Percentiles rank a stretch among this genome's conserved stretches.
phyloP scores from a whole-genome alignment of 2,113 vertebrate species.

The Chrysochloris asiatica region DNA sequence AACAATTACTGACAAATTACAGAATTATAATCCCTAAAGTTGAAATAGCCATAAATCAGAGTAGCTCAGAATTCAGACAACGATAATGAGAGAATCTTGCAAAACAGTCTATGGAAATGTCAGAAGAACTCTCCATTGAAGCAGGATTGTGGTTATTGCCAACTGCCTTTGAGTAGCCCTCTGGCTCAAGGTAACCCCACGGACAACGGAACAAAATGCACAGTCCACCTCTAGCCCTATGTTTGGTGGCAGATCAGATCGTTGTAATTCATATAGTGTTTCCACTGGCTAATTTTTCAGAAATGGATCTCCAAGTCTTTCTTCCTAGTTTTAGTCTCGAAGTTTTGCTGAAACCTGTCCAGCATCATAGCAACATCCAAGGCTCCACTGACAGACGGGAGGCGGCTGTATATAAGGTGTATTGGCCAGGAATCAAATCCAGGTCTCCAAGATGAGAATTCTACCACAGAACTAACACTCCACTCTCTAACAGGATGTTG shows the following conservation, averaged over 20 bases:
- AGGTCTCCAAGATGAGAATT: too few relatives aligned
- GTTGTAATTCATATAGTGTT: too few relatives aligned
- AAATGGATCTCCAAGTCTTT: neutral
- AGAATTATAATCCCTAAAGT: constrained; percentile 37
- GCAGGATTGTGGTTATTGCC: neutral
- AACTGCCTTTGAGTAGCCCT: neutral
- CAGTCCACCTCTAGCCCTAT: neutral
- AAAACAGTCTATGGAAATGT: neutral
- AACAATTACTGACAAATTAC: constrained; percentile 30
- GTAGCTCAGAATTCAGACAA: constrained; percentile 5
- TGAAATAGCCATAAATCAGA: neutral
- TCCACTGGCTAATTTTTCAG: too few relatives aligned
- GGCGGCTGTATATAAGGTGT: too few relatives aligned
- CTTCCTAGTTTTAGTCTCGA: neutral
- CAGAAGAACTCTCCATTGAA: neutral
- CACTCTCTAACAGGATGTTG: neutral
- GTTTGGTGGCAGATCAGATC: neutral
- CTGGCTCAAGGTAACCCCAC: neutral
- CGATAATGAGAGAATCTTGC: neutral
- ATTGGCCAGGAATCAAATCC: too few relatives aligned
- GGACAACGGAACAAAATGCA: neutral
- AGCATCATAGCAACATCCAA: too few relatives aligned
- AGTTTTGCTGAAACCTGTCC: too few relatives aligned
- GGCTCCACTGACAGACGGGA: too few relatives aligned
- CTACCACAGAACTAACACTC: neutral